Evolutionary conservation across 2,113 vertebrate genomes (phyloP), one percentile per base, ranked within the genome.

Genomic region (Megalops atlanticus): DNA sequence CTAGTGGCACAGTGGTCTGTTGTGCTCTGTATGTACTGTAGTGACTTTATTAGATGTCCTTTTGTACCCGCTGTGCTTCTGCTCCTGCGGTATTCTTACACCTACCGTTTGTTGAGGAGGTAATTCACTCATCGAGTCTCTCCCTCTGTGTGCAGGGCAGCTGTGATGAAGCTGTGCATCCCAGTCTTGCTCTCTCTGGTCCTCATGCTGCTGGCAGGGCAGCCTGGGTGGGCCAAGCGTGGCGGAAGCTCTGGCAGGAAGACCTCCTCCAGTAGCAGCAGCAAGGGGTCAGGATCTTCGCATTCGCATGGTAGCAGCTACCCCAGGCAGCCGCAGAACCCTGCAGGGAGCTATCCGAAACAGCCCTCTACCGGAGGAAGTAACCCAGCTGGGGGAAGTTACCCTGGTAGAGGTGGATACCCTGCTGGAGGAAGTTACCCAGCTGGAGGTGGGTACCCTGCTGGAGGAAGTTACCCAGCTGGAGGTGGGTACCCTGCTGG

Each of bases 291-390:
- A 4, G 3, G 78, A 7, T 70, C 14, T 45, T 31, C 76, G 5
- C 77, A 86, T 2, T 81, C 91, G 47, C 84, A 90, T 31, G 69
- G 89, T 1, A 84, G 78, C 58, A 90, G 75, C 81, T 89, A 90
- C 71, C 90, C 88, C 3, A 84, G 85, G 35, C 87, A 92, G 77
- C 88, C 87, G n/a, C 87, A 90, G 78, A 83, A 52, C 86, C 88
- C 74, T 88, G 80, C 64, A n/a, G 84, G 83, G 16, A 89, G 72
- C 35, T 39, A 40, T 6, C 35, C 35, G 7, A 74, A 47, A 10
- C 2, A 47, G 18, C 10, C 39, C 47, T 5, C 41, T 8, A 38
- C 77, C 27, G 40, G 15, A 33, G 72, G 72, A 11, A 35, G 72
- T 0, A 35, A 78, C 18, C 76, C 76, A 12, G 3, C 43, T 45